A percentile compares a stretch with the other conserved stretches of the same genome.
Conservation (phyloP, 2,888 invertebrate species). For the Bombyx huttoni region DNA sequence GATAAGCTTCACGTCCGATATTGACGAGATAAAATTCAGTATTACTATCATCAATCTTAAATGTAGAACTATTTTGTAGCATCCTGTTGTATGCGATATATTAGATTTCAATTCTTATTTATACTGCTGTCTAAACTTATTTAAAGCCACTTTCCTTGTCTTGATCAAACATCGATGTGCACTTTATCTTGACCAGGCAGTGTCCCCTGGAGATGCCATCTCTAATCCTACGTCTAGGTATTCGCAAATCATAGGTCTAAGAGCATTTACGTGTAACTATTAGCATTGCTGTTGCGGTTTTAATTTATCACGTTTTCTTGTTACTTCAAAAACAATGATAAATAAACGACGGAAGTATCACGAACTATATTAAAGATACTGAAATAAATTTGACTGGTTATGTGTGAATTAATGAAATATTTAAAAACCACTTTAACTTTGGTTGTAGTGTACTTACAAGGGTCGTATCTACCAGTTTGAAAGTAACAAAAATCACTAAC, state of each 20-base stretch:
- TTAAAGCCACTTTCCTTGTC: background rate
- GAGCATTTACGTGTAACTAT: background rate
- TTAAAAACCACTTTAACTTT: no score
- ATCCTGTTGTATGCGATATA: background rate
- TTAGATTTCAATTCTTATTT: background rate
- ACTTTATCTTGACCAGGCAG: conserved; percentile 22
- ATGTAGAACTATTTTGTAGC: no score
- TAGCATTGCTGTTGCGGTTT: background rate
- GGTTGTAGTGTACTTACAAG: no score
- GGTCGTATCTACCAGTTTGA: background rate
- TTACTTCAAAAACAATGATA: background rate
- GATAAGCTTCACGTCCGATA: no score
- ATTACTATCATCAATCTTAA: no score
- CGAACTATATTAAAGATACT: no score
- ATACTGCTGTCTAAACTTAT: background rate
- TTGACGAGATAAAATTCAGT: no score
- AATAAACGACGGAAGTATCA: no score
- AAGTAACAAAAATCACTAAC: conserved; percentile 8
- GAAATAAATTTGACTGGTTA: no score
- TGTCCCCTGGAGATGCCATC: conserved; percentile 21
- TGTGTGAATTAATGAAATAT: no score
- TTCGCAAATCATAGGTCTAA: background rate
- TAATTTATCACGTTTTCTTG: background rate
- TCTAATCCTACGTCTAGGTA: background rate
- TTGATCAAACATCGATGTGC: conserved; percentile 23